Conservation (phyloP, 2,797 vertebrate species). For the Heteromormyrus szaboi region DNA sequence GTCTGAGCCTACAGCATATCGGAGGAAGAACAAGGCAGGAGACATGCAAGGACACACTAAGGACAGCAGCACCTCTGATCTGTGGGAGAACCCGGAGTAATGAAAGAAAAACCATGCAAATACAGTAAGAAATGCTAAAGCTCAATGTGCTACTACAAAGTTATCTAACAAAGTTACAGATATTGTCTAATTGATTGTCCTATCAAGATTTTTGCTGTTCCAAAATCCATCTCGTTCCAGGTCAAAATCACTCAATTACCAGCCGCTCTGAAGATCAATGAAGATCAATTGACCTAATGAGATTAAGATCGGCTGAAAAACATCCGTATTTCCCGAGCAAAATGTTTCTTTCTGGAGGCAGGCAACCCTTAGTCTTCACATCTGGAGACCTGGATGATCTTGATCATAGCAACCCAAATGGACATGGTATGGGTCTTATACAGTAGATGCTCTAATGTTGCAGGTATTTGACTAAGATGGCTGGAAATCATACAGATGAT, state of each 20-base stretch:
- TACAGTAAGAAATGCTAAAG: background rate
- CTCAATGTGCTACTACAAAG: background rate
- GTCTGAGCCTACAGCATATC: background rate
- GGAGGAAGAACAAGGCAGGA: background rate
- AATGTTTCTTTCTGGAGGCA: conserved; percentile 12
- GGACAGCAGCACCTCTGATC: background rate
- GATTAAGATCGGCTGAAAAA: background rate
- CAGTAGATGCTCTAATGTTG: background rate
- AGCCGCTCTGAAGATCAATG: background rate
- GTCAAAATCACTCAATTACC: background rate
- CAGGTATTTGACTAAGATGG: background rate
- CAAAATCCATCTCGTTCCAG: background rate
- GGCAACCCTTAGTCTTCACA: conserved; percentile 15
- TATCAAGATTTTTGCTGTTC: background rate
- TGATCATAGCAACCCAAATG: conserved; percentile 5
- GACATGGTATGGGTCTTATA: background rate
- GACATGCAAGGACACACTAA: background rate
- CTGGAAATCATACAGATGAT: background rate
- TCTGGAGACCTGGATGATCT: background rate
- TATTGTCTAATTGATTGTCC: background rate
- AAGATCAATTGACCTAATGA: background rate
- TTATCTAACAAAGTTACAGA: background rate
- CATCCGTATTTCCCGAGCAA: background rate
- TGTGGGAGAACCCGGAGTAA: background rate
- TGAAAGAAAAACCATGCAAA: background rate